phyloP scores from a whole-genome alignment of 2,888 invertebrate genomes.

The Branchipolynoe longqiensis region DNA sequence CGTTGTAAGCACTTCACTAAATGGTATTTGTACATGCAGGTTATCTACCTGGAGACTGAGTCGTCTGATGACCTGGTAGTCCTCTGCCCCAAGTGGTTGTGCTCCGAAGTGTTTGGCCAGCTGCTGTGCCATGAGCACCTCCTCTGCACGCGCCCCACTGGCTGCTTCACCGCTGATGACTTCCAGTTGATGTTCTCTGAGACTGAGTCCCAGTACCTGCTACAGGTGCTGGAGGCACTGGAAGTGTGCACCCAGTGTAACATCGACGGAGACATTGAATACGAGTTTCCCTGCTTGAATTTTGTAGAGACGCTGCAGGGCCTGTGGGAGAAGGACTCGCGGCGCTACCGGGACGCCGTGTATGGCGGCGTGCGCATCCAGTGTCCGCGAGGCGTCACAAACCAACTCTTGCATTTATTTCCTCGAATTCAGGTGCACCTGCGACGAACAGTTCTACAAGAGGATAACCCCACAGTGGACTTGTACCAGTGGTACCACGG shows the following conservation, averaged over 20 bases:
- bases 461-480: conserved; percentile 84
- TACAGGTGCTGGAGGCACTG: conserved; percentile 87
- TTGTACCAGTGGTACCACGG: conserved; percentile 89
- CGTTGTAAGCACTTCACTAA: too few relatives aligned
- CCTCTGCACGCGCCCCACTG: conserved; percentile 82
- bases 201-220: conserved; percentile 87
- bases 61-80: conserved; percentile 85
- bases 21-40: too few relatives aligned
- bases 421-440: conserved; percentile 87
- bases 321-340: conserved; percentile 85
- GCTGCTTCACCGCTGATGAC: conserved; percentile 88
- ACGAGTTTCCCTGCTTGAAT: conserved; percentile 88
- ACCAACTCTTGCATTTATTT: conserved; percentile 87
- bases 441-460: conserved; percentile 82
- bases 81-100: conserved; percentile 87
- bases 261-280: conserved; percentile 87
- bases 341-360: conserved; percentile 80
- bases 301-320: conserved; percentile 86
- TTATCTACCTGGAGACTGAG: conserved; percentile 85
- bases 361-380: conserved; percentile 86
- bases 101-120: conserved; percentile 86
- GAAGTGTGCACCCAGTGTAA: conserved; percentile 88
- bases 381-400: conserved; percentile 78
- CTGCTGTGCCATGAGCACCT: conserved; percentile 84
- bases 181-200: conserved; percentile 88